These are phyloP conservation scores for Enteromius unitaeniatus DNA, from an alignment of 2,797 vertebrate genomes.

Conservation along the genomic window DNA sequence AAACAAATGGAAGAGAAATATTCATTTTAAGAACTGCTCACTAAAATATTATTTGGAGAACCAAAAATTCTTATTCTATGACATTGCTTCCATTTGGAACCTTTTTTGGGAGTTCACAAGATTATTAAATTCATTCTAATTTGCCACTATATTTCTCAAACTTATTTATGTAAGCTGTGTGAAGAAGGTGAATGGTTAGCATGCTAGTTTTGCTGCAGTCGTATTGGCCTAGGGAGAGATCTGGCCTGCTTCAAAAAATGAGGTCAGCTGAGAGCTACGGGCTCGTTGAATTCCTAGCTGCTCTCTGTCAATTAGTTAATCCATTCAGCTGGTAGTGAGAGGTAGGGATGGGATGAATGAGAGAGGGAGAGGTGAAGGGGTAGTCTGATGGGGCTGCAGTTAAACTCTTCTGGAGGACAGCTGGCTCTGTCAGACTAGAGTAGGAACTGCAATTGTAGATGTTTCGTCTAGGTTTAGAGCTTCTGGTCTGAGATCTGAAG, in stretches of 20 bases:
- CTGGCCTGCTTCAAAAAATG: slow-evolving; percentile 72
- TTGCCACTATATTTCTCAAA: not conserved
- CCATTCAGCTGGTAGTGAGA: slow-evolving; percentile 60
- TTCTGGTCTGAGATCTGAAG: slow-evolving; percentile 66
- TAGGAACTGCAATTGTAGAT: slow-evolving; percentile 45
- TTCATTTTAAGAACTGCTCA: not conserved
- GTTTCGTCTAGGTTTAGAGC: slow-evolving; percentile 52
- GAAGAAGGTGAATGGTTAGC: slow-evolving; percentile 33
- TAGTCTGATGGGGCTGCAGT: slow-evolving; percentile 27
- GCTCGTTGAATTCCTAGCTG: slow-evolving; percentile 64
- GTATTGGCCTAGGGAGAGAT: slow-evolving; percentile 67
- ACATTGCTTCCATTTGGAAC: not conserved
- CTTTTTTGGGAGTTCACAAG: not conserved
- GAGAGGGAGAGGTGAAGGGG: slow-evolving; percentile 22
- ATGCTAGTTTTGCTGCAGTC: slow-evolving; percentile 58
- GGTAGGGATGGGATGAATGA: slow-evolving; percentile 37
- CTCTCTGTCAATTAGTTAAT: slow-evolving; percentile 56
- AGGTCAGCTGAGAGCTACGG: slow-evolving; percentile 72
- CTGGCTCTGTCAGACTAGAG: slow-evolving; percentile 61
- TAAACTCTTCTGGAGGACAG: slow-evolving; percentile 52
- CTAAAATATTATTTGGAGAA: not conserved
- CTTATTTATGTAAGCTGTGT: slow-evolving; percentile 5
- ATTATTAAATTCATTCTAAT: not conserved
- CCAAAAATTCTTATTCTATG: not conserved
- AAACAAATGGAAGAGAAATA: not conserved